phyloP scores from a whole-genome alignment of 1,140 invertebrate species.

The Papilio glaucus region DNA sequence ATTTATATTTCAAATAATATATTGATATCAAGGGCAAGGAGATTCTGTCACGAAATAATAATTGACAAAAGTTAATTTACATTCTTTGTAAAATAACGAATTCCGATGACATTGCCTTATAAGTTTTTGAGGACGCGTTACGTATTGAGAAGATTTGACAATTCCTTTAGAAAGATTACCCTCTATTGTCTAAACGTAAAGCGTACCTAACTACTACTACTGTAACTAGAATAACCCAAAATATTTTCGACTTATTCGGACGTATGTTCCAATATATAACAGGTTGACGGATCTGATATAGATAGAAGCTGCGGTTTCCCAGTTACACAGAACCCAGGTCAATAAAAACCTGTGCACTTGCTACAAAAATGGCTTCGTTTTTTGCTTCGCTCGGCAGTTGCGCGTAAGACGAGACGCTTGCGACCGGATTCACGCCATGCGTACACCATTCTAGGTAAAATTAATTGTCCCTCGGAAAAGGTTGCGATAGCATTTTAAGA shows the following conservation, averaged over 20 bases:
- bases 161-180: too few species aligned
- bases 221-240: too few species aligned
- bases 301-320: constrained; percentile 23
- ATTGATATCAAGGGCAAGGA: too few species aligned
- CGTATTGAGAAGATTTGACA: too few species aligned
- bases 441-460: constrained; percentile 26
- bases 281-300: constrained; percentile 12
- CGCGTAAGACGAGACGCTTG: constrained; percentile 19
- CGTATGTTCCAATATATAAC: neutral
- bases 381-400: constrained; percentile 27
- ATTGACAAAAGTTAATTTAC: too few species aligned
- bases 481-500: constrained; percentile 22
- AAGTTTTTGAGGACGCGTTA: too few species aligned
- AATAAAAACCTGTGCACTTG: constrained; percentile 33
- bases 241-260: neutral
- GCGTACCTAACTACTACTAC: too few species aligned
- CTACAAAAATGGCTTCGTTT: constrained; percentile 34
- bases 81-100: too few species aligned
- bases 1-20: too few species aligned
- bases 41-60: too few species aligned
- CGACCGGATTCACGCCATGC: constrained; percentile 18
- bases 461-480: constrained; percentile 30
- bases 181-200: too few species aligned
- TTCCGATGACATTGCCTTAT: too few species aligned
- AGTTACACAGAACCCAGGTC: constrained; percentile 21